Conservation (phyloP, 2,113 vertebrate genomes). For the Calcarius ornatus region DNA sequence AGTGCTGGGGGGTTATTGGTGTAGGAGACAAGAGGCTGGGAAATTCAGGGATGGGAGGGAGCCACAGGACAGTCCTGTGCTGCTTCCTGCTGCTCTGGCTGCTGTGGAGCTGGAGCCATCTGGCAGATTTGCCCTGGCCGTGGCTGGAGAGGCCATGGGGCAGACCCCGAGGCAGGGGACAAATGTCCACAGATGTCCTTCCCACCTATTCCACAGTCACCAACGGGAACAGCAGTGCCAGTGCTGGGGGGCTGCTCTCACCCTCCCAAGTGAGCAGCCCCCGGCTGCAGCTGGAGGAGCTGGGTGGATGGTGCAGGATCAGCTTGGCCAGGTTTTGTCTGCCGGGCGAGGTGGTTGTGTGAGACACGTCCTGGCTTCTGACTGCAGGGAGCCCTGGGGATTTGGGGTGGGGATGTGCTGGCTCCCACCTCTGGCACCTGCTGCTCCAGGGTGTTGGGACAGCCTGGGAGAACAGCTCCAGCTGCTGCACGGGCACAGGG, state of each 20-base stretch:
- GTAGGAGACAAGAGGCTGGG: background rate
- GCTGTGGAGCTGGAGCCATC: background rate
- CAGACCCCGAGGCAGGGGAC: no score
- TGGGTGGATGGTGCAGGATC: background rate
- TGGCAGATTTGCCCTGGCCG: background rate
- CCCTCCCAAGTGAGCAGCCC: background rate
- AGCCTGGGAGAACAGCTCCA: background rate
- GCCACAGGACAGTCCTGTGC: background rate
- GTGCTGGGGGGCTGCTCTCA: no score
- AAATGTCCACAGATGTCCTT: no score
- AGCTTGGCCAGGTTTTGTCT: background rate
- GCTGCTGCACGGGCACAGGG: fast-evolving
- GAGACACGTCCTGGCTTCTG: background rate
- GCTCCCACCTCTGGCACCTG: background rate
- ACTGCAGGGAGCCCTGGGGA: background rate
- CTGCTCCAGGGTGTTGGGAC: background rate
- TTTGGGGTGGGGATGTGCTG: background rate
- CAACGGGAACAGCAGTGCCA: no score
- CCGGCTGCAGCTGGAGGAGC: background rate
- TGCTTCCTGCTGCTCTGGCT: no score
- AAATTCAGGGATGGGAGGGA: background rate
- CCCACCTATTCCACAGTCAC: no score
- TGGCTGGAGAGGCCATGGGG: background rate
- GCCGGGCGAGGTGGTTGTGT: fast-evolving
- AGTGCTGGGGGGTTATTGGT: background rate